A percentile compares a stretch with the other conserved stretches of the same genome.
Conservation (phyloP, 2,888 invertebrate genomes). For the Noctua comes region DNA sequence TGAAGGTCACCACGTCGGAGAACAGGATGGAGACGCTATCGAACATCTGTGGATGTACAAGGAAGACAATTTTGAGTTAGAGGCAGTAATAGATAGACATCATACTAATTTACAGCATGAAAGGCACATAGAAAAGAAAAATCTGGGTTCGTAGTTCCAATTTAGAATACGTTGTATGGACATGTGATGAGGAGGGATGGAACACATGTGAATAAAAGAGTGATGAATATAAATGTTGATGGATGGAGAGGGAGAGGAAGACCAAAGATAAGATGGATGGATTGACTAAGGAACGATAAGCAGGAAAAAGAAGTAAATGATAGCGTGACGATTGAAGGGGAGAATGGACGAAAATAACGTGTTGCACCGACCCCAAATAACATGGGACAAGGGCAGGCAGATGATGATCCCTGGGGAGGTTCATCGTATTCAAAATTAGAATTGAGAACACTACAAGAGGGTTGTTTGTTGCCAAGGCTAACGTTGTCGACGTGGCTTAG, state of each 20-base stretch:
- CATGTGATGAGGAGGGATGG: no score
- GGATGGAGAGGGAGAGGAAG: no score
- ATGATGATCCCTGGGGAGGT: no score
- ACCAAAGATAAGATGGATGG: no score
- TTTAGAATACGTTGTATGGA: not conserved
- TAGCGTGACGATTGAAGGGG: no score
- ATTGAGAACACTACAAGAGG: not conserved
- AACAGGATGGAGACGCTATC: slow-evolving; percentile 98
- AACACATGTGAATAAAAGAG: no score
- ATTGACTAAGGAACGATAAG: no score
- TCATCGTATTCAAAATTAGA: not conserved
- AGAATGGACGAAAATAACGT: no score
- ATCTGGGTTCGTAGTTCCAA: not conserved
- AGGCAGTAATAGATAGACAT: not conserved
- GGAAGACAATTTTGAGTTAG: not conserved
- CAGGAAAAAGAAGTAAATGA: no score
- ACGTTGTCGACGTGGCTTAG: not conserved
- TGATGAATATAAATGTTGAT: no score
- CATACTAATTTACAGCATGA: not conserved
- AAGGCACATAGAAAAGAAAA: not conserved
- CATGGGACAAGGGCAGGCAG: no score
- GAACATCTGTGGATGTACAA: slow-evolving; percentile 93
- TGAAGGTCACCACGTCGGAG: slow-evolving; percentile 99
- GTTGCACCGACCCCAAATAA: no score
- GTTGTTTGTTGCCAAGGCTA: not conserved